Percentiles rank a stretch among this genome's conserved stretches.
Conservation (phyloP, 2,797 vertebrate species). For the Streptopelia turtur region DNA sequence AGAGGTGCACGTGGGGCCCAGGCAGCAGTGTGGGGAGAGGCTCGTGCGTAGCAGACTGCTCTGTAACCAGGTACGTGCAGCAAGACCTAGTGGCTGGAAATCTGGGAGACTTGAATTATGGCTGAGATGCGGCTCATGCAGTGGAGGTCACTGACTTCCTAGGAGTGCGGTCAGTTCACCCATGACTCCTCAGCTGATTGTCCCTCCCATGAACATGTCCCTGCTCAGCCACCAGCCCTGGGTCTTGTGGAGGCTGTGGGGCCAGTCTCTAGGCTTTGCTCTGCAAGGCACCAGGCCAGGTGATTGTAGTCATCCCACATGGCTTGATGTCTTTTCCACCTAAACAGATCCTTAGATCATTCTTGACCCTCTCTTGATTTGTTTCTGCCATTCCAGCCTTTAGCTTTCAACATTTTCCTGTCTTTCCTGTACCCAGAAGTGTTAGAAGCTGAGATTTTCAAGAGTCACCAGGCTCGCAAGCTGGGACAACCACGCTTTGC, state of each 20-base stretch:
- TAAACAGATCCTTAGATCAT: background rate
- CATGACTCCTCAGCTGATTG: background rate
- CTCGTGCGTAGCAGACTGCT: rapidly evolving
- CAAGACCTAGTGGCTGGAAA: background rate
- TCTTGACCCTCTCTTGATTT: background rate
- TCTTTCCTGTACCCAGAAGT: background rate
- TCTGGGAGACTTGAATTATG: background rate
- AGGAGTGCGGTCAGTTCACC: background rate
- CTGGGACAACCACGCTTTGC: background rate
- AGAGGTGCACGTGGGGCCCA: rapidly evolving
- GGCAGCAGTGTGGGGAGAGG: background rate
- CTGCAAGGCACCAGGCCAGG: background rate
- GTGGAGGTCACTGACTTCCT: background rate
- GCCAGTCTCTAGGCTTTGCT: background rate
- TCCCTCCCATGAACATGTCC: rapidly evolving
- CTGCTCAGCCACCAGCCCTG: background rate
- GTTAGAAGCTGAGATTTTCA: background rate
- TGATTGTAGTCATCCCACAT: background rate
- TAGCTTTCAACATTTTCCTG: background rate
- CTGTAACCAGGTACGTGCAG: background rate
- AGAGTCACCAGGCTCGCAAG: background rate
- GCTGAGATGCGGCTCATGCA: background rate
- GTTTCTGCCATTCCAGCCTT: background rate
- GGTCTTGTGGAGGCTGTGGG: background rate
- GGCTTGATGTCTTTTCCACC: background rate